Percentiles rank a stretch among this genome's conserved stretches.
These are phyloP conservation scores for Luperina nickerlii DNA, from an alignment of 2,888 invertebrate species.

Conservation along the genomic window DNA sequence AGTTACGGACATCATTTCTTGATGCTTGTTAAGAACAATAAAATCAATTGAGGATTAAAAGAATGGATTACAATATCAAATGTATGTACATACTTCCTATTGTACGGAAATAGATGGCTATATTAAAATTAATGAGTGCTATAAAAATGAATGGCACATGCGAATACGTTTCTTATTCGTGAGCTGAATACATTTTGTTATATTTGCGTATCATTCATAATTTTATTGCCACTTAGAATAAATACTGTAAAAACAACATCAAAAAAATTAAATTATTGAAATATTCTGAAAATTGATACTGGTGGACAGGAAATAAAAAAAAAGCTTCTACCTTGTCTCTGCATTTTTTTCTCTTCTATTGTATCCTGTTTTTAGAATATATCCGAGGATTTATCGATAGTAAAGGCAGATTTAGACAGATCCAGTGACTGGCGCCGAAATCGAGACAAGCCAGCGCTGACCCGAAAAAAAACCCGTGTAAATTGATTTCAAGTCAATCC, in stretches of 20 bases:
- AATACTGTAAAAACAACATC: too few species aligned
- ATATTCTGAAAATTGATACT: not conserved
- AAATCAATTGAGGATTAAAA: slow-evolving; percentile 37
- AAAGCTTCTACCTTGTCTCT: not conserved
- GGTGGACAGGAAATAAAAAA: not conserved
- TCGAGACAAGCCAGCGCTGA: too few species aligned
- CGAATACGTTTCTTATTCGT: slow-evolving; percentile 17
- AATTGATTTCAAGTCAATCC: too few species aligned
- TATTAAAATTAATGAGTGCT: slow-evolving; percentile 26
- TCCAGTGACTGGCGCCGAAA: too few species aligned
- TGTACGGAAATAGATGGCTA: slow-evolving; percentile 24
- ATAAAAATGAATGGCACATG: slow-evolving; percentile 21
- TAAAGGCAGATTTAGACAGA: too few species aligned
- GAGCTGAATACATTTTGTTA: slow-evolving; percentile 24
- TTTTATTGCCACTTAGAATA: not conserved
- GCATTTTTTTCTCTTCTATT: too few species aligned
- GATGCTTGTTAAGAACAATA: not conserved
- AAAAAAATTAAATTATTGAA: not conserved
- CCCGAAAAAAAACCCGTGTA: too few species aligned
- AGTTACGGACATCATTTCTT: not conserved
- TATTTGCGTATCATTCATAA: not conserved
- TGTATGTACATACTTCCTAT: slow-evolving; percentile 26
- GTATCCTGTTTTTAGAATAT: not conserved
- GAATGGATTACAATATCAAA: not conserved
- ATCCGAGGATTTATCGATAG: not conserved